A percentile compares a stretch with the other conserved stretches of the same genome.
These are phyloP conservation scores for Ibidorhyncha struthersii DNA, from an alignment of 2,113 vertebrate species.

Conservation along the genomic window DNA sequence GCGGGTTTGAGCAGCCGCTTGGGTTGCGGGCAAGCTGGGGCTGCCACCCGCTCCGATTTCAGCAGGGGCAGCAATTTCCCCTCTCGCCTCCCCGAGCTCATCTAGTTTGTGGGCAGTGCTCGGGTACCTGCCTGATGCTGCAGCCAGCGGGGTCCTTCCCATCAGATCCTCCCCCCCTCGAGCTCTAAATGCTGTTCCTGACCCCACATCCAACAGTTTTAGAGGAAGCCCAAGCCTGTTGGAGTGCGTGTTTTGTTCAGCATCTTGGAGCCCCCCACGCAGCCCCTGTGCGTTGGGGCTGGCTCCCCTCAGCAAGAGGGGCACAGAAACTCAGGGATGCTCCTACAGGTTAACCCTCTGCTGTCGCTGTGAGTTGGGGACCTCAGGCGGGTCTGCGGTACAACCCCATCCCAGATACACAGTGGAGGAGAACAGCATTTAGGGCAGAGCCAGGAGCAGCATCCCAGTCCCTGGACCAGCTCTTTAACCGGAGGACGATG, in stretches of 20 bases:
- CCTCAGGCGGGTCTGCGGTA: accelerated
- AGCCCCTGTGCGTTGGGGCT: accelerated
- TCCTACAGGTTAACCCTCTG: accelerated
- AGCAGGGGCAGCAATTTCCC: neutral
- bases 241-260: too few relatives aligned
- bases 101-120: neutral
- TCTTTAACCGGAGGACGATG: accelerated
- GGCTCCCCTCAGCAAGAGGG: accelerated
- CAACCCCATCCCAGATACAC: neutral
- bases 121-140: accelerated
- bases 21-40: neutral
- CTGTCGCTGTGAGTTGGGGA: accelerated
- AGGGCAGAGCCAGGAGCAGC: neutral
- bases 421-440: neutral
- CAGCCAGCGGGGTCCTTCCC: neutral
- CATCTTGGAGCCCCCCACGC: accelerated
- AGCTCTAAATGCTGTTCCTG: accelerated
- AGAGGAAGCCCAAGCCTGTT: neutral
- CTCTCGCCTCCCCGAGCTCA: accelerated
- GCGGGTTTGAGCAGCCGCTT: neutral
- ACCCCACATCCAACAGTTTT: accelerated
- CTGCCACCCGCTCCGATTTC: neutral
- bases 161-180: accelerated
- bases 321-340: accelerated
- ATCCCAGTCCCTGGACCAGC: neutral